Conservation (phyloP, 2,797 vertebrate genomes). For the Hydrocynus forskahlii region DNA sequence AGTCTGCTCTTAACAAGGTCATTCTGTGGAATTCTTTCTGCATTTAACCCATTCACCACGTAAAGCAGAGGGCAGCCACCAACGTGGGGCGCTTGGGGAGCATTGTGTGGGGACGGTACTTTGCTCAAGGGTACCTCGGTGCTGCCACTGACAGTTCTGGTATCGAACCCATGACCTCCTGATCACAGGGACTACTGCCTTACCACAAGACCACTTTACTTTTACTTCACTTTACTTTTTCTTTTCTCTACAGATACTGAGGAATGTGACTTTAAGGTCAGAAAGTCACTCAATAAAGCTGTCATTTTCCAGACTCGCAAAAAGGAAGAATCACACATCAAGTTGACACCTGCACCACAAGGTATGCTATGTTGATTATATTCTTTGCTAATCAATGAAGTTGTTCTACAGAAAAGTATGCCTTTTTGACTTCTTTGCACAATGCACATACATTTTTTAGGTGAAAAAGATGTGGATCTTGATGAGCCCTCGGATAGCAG, state of each 20-base stretch:
- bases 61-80: too few species aligned
- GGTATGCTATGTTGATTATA: constrained; percentile 54
- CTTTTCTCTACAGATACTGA: constrained; percentile 56
- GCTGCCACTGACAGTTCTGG: too few species aligned
- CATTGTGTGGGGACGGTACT: too few species aligned
- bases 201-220: too few species aligned
- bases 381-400: not conserved
- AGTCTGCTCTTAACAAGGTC: too few species aligned
- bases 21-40: too few species aligned
- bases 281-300: constrained; percentile 77
- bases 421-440: not conserved
- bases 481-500: constrained; percentile 40
- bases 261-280: constrained; percentile 80
- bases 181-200: too few species aligned
- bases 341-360: constrained; percentile 46
- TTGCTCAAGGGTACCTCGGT: too few species aligned
- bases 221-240: too few species aligned
- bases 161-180: too few species aligned
- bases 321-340: constrained; percentile 65
- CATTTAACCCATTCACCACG: not conserved
- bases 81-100: too few species aligned
- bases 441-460: constrained; percentile 23
- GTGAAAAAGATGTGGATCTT: constrained; percentile 31
- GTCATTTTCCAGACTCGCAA: constrained; percentile 82
- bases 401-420: not conserved